Conservation (phyloP, 2,888 invertebrate species). For the Mechanitis mazaeus region DNA sequence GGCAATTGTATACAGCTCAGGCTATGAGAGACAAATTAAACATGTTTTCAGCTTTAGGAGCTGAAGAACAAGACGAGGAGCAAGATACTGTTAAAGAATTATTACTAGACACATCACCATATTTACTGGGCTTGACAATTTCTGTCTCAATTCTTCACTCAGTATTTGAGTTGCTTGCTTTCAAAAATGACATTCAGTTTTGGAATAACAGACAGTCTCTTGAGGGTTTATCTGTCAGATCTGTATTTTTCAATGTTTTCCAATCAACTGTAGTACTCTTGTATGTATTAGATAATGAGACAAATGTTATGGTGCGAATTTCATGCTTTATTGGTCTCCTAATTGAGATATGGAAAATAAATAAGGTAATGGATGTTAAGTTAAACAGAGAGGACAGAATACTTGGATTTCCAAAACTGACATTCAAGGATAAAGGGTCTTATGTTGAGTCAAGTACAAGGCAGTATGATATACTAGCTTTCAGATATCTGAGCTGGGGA, state of each 20-base stretch:
- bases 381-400: conserved; percentile 83
- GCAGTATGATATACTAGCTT: conserved; percentile 95
- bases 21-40: conserved; percentile 93
- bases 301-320: conserved; percentile 95
- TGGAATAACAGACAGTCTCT: conserved; percentile 98
- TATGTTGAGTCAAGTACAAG: conserved; percentile 96
- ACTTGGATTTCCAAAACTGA: conserved; percentile 88
- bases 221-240: conserved; percentile 97
- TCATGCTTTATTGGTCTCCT: conserved; percentile 95
- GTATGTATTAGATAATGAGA: conserved; percentile 98
- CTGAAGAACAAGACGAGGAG: conserved; percentile 89
- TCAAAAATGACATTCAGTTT: conserved; percentile 99
- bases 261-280: conserved; percentile 96
- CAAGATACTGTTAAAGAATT: conserved; percentile 95
- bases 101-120: conserved; percentile 96
- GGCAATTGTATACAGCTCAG: conserved; percentile 99
- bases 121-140: conserved; percentile 93
- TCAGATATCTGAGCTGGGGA: conserved; percentile 96
- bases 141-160: conserved; percentile 96
- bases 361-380: conserved; percentile 91
- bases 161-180: conserved; percentile 97
- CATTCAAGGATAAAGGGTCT: conserved; percentile 95
- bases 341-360: conserved; percentile 99
- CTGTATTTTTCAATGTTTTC: conserved; percentile 98
- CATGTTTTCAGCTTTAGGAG: conserved; percentile 77